Evolutionary conservation across 1,140 invertebrate genomes (phyloP), one percentile per base, ranked within the genome.

Genomic region (Sycobia sp.): DNA sequence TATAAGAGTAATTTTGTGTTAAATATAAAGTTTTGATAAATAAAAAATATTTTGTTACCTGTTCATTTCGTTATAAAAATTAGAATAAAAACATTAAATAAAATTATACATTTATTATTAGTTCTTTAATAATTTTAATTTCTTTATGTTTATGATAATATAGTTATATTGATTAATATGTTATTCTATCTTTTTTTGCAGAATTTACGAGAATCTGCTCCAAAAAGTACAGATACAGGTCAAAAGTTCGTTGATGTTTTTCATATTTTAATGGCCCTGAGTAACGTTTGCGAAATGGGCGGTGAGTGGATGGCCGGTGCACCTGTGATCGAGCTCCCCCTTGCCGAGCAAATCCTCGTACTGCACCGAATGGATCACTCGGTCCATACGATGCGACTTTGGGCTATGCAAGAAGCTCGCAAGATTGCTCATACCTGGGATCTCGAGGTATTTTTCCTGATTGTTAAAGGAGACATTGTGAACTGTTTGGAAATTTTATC

Each of bases 341-440:
- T 92, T 5, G 88, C 90, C 0, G 91, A 92, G 71, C 90, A 92
- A 78, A 92, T 92, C 73, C 88, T 90, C 4, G 85, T 91, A 38
- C 79, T 92, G 4, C 90, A 92, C 73, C 82, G 90, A 71, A 79
- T 91, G 86, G 90, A 91, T 79, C 90, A 91, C 70, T 90, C 90
- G 0, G 84, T 92, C 11, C 90, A 92, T 69, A 90, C 88, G 0
- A 88, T 86, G 69, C 82, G 90, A 23, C 73, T 91, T 0, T 93
- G 90, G 90, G 87, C 88, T 27, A 78, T 86, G 25, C 85, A 85
- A 8, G 88, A 89, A 74, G 86, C 88, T 0, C 86, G 87, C 57
- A 82, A 86, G 47, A 82, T 91, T 14, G 87, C 89, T 13, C 89
- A 90, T 62, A 82, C 83, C 23, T 93, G 91, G 91, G 84, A 88